Evolutionary conservation across 1,140 invertebrate genomes (phyloP), one percentile per base, ranked within the genome.

Genomic region (Tribolium castaneum): DNA sequence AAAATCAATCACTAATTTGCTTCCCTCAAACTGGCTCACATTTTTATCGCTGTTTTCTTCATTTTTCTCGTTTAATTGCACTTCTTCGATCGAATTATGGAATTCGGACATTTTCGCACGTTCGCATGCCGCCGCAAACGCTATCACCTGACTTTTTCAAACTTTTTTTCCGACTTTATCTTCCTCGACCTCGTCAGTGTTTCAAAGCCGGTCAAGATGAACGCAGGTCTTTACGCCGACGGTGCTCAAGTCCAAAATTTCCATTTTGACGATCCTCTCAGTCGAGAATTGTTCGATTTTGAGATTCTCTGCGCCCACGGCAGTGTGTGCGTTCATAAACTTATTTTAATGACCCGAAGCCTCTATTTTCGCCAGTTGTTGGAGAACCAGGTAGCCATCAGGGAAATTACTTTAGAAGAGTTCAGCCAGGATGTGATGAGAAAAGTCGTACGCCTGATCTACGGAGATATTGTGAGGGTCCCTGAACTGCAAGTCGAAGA

Each of bases 81-180:
- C 78, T 39, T 80, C 79, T 39, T 82, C 77, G 14, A 82, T 51
- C n/a, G 79, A 59, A 77, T 78, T 80, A 16, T 76, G 73, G 16
- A 82, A 62, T 76, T 80, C 75, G 7, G 76, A 78, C 80, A 82
- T 82, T 34, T 54, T 75, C 30, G 2, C 54, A 25, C 34, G 59
- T 13, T 66, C 59, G 16, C 30, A 35, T 35, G 5, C 54, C 14
- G 34, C 9, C 16, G 1, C 10, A 13, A 66, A 35, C 25, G n/a
- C 6, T 59, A n/a, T 59, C 19, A 59, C 6, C 54, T 3, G 25
- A 59, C 54, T 19, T 59, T 59, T 30, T 30, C 25, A 19, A 25
- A 2, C 10, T 25, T 59, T 59, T 59, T 59, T 22, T 22, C 2
- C 25, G 4, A 25, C 22, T 59, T 25, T 59, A n/a, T n/a, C 10